Evolutionary conservation across 2,797 vertebrate species (phyloP).

Genomic region (Anniella stebbinsi): DNA sequence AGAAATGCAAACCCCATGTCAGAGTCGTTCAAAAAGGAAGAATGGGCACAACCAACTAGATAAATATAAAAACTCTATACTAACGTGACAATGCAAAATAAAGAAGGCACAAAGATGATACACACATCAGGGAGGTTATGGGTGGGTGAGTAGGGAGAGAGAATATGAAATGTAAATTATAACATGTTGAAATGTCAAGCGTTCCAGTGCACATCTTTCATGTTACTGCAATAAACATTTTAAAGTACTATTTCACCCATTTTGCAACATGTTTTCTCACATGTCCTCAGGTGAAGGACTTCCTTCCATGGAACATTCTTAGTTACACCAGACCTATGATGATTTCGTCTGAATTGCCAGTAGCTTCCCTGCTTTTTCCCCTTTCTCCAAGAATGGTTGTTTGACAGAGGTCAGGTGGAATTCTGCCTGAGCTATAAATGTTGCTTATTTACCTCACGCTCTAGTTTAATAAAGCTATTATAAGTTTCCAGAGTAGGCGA

Average conservation of each 20-base stretch:
- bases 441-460: too few species aligned
- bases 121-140: background rate
- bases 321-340: too few species aligned
- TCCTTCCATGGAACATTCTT: background rate
- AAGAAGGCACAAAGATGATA: background rate
- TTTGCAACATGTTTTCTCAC: background rate
- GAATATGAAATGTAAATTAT: background rate
- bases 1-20: background rate
- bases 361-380: too few species aligned
- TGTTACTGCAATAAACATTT: background rate
- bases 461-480: too few species aligned
- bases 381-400: too few species aligned
- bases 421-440: too few species aligned
- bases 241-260: background rate
- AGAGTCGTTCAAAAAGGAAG: background rate
- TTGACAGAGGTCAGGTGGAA: too few species aligned
- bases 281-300: background rate
- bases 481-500: too few species aligned
- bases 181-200: background rate
- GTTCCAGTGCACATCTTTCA: background rate
- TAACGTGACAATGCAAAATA: background rate
- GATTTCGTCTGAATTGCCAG: too few species aligned
- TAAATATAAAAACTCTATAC: background rate
- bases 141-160: background rate
- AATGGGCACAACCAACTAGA: background rate